A percentile compares a stretch with the other conserved stretches of the same genome.
These are phyloP conservation scores for Chionis minor DNA, from an alignment of 2,113 vertebrate species.

Conservation along the genomic window DNA sequence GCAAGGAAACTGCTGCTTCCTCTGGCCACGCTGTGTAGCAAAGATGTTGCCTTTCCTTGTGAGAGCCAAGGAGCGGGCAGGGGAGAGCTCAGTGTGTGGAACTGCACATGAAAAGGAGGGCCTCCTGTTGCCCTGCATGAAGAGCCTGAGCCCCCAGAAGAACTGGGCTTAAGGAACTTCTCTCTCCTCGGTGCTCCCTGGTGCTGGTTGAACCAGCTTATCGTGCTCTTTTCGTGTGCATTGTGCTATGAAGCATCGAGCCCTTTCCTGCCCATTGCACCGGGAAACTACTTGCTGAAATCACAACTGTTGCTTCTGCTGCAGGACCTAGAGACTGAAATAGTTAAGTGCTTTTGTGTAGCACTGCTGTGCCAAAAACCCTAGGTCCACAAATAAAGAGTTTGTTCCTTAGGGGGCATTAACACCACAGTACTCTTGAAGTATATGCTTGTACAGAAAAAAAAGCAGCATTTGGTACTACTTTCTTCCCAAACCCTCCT, in stretches of 20 bases:
- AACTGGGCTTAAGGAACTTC: neutral
- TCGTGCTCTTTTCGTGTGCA: accelerated
- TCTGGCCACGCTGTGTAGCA: neutral
- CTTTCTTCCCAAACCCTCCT: neutral
- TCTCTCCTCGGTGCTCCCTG: accelerated
- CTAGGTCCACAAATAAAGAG: neutral
- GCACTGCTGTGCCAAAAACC: neutral
- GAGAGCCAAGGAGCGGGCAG: neutral
- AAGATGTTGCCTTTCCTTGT: neutral
- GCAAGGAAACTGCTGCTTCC: conserved; percentile 50
- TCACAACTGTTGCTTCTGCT: neutral
- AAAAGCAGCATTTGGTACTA: neutral
- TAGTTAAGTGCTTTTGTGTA: neutral
- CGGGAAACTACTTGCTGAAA: neutral
- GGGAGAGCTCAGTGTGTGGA: neutral
- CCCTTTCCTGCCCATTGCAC: neutral
- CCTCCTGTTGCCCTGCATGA: neutral
- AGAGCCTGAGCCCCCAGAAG: neutral
- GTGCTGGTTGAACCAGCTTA: neutral
- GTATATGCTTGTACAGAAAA: neutral
- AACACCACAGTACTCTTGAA: neutral
- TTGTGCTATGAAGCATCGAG: accelerated
- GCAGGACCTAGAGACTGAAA: neutral
- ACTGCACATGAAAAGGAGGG: neutral
- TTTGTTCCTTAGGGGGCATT: neutral